A percentile compares a stretch with the other conserved stretches of the same genome.
Conservation (phyloP, 1,140 invertebrate genomes). For the Drosophila trapezifrons region DNA sequence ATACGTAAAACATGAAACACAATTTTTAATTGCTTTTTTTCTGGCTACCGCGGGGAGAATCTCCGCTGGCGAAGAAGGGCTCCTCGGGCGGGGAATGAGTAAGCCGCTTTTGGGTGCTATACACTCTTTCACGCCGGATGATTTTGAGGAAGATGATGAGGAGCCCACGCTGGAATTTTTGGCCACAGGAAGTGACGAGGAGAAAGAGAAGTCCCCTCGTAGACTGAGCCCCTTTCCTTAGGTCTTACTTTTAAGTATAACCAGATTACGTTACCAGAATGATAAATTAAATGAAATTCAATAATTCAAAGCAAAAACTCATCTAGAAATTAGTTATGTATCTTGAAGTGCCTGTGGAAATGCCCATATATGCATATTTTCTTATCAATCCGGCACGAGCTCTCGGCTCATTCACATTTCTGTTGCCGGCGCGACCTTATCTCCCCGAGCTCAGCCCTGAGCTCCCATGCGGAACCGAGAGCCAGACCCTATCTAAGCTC, state of each 20-base stretch:
- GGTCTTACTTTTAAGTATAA: no score
- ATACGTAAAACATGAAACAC: slow-evolving; percentile 62
- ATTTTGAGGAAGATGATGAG: not conserved
- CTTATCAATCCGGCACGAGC: slow-evolving; percentile 48
- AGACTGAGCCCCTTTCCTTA: no score
- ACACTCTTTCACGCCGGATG: slow-evolving; percentile 18
- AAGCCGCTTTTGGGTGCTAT: slow-evolving; percentile 56
- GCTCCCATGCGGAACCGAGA: slow-evolving; percentile 45
- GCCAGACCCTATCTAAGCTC: slow-evolving; percentile 23
- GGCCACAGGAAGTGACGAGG: slow-evolving; percentile 24
- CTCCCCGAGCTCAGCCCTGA: slow-evolving; percentile 25
- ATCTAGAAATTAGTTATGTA: not conserved
- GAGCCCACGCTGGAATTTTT: slow-evolving; percentile 17
- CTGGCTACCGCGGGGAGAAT: slow-evolving; percentile 52
- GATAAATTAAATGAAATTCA: no score
- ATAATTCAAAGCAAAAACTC: no score
- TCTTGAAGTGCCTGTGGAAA: slow-evolving; percentile 11
- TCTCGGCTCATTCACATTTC: slow-evolving; percentile 42
- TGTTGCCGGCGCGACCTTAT: slow-evolving; percentile 48
- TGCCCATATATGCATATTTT: slow-evolving; percentile 16
- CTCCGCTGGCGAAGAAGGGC: slow-evolving; percentile 13
- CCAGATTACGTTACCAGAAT: no score
- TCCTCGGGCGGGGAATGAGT: slow-evolving; percentile 19
- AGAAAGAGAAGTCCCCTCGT: not conserved
- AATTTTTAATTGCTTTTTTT: slow-evolving; percentile 79